phyloP scores from a whole-genome alignment of 2,797 vertebrate genomes.

The Yasuhikotakia modesta region DNA sequence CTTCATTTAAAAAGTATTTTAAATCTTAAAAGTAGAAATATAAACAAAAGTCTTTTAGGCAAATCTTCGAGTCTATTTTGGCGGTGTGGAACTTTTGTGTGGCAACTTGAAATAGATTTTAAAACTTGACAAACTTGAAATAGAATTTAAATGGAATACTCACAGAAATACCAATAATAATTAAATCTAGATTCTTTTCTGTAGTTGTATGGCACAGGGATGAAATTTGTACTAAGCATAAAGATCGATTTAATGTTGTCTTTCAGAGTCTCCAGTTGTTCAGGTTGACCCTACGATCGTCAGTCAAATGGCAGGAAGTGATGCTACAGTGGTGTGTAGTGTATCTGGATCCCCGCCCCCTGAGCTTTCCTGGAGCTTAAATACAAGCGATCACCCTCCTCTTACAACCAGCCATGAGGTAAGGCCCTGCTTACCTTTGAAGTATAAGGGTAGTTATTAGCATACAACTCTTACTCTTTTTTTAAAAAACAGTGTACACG shows the following conservation, averaged over 20 bases:
- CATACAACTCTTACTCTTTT: slow-evolving; percentile 5
- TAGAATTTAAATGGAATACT: no score
- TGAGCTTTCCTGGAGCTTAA: slow-evolving; percentile 85
- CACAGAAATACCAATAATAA: no score
- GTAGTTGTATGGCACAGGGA: background rate
- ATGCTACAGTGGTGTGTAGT: slow-evolving; percentile 82
- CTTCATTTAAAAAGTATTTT: no score
- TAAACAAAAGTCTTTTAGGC: no score
- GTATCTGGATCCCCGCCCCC: slow-evolving; percentile 85
- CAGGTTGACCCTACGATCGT: slow-evolving; percentile 81
- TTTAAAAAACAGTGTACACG: background rate
- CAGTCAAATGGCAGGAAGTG: slow-evolving; percentile 85
- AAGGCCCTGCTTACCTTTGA: slow-evolving; percentile 60
- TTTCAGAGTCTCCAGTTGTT: slow-evolving; percentile 84
- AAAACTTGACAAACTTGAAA: no score
- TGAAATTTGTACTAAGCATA: background rate
- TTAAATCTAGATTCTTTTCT: background rate
- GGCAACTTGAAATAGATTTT: background rate
- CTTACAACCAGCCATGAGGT: slow-evolving; percentile 86
- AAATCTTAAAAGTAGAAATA: no score
- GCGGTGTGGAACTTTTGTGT: background rate
- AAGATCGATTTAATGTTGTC: background rate
- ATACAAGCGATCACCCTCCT: slow-evolving; percentile 65
- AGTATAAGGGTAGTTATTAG: slow-evolving; percentile 5
- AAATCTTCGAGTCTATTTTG: no score